phyloP scores from a whole-genome alignment of 2,113 vertebrate species.

The Panthera tigris region DNA sequence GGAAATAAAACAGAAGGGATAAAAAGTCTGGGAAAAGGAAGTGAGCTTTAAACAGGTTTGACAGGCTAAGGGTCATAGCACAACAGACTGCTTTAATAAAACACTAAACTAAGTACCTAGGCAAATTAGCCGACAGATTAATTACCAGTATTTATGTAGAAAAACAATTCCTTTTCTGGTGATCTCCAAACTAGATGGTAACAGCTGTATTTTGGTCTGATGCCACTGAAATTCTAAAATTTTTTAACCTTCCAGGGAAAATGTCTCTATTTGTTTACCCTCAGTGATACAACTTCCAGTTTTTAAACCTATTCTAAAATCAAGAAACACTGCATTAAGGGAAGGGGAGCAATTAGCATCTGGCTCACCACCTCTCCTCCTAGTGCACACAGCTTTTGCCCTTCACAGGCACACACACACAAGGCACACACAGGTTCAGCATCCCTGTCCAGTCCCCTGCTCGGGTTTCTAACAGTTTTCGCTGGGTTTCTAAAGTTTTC shows the following conservation, averaged over 20 bases:
- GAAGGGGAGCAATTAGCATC: not conserved
- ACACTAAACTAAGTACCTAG: not conserved
- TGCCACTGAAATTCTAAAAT: not conserved
- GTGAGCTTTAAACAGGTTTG: constrained; percentile 1
- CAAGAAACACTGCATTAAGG: not conserved
- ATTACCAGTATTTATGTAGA: not conserved
- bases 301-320: constrained; percentile 17
- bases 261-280: not conserved
- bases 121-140: not conserved
- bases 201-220: not conserved
- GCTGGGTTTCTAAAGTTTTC: not conserved
- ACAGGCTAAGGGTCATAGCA: not conserved
- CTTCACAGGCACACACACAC: not conserved
- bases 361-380: not conserved
- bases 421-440: not conserved
- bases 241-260: not conserved
- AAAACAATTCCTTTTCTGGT: not conserved
- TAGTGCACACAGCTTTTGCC: not conserved
- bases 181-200: not conserved
- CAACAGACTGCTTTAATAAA: not conserved
- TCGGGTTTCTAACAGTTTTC: not conserved
- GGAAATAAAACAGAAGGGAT: not conserved
- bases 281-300: not conserved
- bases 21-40: not conserved
- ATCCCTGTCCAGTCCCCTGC: no score